Evolutionary conservation across 2,113 vertebrate genomes (phyloP).

Genomic region (Pogona vitticeps): DNA sequence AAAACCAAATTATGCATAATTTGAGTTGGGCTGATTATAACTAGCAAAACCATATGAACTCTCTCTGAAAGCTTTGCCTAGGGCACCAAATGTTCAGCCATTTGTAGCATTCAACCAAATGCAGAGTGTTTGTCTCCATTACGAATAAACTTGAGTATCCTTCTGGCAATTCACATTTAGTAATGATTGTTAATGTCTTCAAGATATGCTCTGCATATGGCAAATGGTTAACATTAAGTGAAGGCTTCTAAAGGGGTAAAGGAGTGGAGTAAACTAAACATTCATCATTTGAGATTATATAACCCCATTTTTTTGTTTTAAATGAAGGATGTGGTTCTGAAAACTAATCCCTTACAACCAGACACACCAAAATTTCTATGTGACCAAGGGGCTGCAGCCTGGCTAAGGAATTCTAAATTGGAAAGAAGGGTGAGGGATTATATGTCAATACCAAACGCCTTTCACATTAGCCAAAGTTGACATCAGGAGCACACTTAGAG

Average conservation of each 20-base stretch:
- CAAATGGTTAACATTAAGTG: constrained; percentile 65
- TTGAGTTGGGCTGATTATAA: constrained; percentile 73
- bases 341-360: neutral
- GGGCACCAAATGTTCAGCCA: constrained; percentile 68
- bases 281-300: constrained; percentile 58
- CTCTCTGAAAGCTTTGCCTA: constrained; percentile 70
- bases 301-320: constrained; percentile 37
- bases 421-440: neutral
- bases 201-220: constrained; percentile 60
- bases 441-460: neutral
- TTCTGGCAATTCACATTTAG: constrained; percentile 66
- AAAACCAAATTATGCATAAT: constrained; percentile 77
- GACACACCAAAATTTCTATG: neutral
- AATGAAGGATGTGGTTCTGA: neutral
- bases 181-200: constrained; percentile 65
- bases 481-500: too few relatives aligned
- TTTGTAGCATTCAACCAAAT: constrained; percentile 73
- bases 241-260: constrained; percentile 28
- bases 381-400: too few relatives aligned
- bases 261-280: constrained; percentile 61
- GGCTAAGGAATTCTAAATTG: neutral
- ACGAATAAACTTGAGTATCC: constrained; percentile 70
- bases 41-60: constrained; percentile 72
- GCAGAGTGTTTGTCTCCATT: constrained; percentile 64
- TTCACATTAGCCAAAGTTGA: neutral